A percentile compares a stretch with the other conserved stretches of the same genome.
Evolutionary conservation across 2,113 vertebrate genomes (phyloP).

Genomic region (Rhinoptilus africanus): DNA sequence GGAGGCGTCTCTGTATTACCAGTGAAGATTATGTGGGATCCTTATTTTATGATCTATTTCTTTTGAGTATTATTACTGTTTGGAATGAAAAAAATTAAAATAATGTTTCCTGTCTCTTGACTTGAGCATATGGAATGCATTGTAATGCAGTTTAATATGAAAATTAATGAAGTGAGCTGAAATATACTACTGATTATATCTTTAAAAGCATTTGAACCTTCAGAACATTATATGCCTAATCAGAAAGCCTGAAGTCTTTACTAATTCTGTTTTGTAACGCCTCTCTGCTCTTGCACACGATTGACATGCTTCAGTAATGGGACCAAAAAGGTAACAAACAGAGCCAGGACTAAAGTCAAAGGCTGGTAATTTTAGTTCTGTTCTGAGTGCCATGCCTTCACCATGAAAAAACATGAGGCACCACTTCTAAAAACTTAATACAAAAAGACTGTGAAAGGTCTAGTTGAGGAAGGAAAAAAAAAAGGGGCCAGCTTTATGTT

Average conservation of each 20-base stretch:
- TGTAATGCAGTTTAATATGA: not conserved
- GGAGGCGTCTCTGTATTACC: not conserved
- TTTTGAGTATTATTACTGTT: not conserved
- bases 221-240: not conserved
- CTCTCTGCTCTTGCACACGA: not conserved
- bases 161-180: not conserved
- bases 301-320: not conserved
- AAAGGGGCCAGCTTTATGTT: accelerated
- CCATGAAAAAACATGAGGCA: not conserved
- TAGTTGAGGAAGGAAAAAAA: not conserved
- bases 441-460: not conserved
- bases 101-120: not conserved
- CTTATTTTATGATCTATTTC: not conserved
- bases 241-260: not conserved
- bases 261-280: not conserved
- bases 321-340: not conserved
- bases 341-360: not conserved
- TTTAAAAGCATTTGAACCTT: not conserved
- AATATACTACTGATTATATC: not conserved
- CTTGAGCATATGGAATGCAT: not conserved
- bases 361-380: not conserved
- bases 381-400: not conserved
- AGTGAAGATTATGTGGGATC: not conserved
- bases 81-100: not conserved
- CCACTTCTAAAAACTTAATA: not conserved